These are phyloP conservation scores for Mongoloraphidia duomilia DNA, from an alignment of 2,888 invertebrate species.

Conservation along the genomic window DNA sequence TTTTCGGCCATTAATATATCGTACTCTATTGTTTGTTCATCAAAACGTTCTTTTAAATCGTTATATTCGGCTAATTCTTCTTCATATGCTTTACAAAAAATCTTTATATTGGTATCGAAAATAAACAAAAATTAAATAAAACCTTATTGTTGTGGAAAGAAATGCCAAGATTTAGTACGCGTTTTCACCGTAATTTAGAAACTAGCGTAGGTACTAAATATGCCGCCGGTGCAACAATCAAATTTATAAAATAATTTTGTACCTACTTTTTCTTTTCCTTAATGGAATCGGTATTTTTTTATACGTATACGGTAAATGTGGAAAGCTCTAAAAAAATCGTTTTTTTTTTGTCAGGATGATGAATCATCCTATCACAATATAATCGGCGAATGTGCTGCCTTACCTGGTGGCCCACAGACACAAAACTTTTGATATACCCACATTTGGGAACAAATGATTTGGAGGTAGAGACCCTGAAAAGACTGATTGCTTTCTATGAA, in stretches of 20 bases:
- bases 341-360: too few relatives aligned
- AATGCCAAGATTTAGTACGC: background rate
- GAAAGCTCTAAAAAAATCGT: too few relatives aligned
- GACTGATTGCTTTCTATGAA: too few relatives aligned
- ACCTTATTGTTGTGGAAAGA: background rate
- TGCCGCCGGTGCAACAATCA: too few relatives aligned
- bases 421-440: too few relatives aligned
- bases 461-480: too few relatives aligned
- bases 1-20: conserved; percentile 41
- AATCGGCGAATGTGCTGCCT: too few relatives aligned
- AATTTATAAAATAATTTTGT: background rate
- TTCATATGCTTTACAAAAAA: conserved; percentile 28
- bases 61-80: conserved; percentile 32
- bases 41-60: conserved; percentile 32
- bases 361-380: too few relatives aligned
- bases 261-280: background rate
- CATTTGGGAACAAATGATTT: too few relatives aligned
- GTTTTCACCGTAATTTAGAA: background rate
- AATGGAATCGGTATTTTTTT: background rate
- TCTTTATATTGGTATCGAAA: background rate
- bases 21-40: conserved; percentile 39
- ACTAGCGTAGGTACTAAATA: too few relatives aligned
- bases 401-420: too few relatives aligned
- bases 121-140: conserved; percentile 1
- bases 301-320: background rate